Conservation (phyloP, 23 tunicate genomes). For the Halocynthia aurantium region DNA sequence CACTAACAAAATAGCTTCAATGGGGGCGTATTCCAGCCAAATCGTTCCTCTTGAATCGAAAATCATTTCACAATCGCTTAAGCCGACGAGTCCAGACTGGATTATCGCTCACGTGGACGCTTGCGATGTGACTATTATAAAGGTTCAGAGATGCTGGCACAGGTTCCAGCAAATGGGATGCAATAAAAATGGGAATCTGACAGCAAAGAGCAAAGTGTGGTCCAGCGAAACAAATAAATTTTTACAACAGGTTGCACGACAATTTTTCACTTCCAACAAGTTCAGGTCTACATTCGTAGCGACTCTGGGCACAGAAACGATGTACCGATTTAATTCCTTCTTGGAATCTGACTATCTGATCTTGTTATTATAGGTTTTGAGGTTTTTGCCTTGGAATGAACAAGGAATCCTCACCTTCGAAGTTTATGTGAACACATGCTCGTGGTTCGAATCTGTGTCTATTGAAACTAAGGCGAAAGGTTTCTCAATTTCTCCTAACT, state of each 20-base stretch:
- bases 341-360: background rate
- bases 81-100: conserved; percentile 4
- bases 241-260: conserved; percentile 14
- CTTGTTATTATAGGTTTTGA: background rate
- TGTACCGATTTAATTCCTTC: background rate
- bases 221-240: conserved; percentile 4
- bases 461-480: conserved; percentile 11
- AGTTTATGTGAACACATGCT: conserved; percentile 17
- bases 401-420: conserved; percentile 10
- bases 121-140: background rate
- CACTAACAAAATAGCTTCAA: background rate
- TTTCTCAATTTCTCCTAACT: background rate
- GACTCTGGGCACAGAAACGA: background rate
- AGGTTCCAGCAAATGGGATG: conserved; percentile 16
- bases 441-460: conserved; percentile 10
- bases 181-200: conserved; percentile 12
- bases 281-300: background rate
- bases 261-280: background rate
- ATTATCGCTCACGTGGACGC: conserved; percentile 2
- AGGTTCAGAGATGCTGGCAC: conserved; percentile 30
- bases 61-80: background rate
- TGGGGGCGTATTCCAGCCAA: background rate
- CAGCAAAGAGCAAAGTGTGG: conserved; percentile 9
- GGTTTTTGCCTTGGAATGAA: conserved; percentile 5
- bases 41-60: background rate